Evolutionary conservation across 1,140 invertebrate genomes (phyloP).

Genomic region (Leptoteleia sp.): DNA sequence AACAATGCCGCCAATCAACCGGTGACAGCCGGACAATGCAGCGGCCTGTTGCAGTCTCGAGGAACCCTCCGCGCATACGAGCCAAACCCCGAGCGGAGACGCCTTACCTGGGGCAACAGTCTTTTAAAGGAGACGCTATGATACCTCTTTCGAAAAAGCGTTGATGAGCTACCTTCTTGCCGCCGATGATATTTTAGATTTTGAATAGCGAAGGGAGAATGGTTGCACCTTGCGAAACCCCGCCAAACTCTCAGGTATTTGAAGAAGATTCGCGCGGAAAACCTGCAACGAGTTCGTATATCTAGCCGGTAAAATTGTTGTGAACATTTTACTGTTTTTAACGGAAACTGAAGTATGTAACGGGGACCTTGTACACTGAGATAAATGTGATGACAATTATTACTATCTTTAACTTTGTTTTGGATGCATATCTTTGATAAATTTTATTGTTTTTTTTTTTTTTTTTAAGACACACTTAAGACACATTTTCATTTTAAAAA

Average conservation of each 20-base stretch:
- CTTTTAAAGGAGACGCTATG: constrained; percentile 50
- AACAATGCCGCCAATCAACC: constrained; percentile 76
- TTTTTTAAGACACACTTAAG: too few relatives aligned
- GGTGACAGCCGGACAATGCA: constrained; percentile 72
- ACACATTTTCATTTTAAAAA: too few relatives aligned
- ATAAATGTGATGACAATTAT: too few relatives aligned
- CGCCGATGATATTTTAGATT: constrained; percentile 33
- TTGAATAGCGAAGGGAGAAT: constrained; percentile 26
- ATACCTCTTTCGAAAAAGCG: constrained; percentile 62
- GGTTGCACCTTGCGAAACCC: constrained; percentile 52
- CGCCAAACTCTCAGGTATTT: constrained; percentile 23
- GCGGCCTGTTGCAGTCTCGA: constrained; percentile 64
- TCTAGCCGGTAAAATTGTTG: too few relatives aligned
- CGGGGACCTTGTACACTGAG: too few relatives aligned
- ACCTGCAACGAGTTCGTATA: too few relatives aligned
- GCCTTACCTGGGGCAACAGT: constrained; percentile 49
- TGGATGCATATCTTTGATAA: too few relatives aligned
- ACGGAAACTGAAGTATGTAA: too few relatives aligned
- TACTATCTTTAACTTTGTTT: too few relatives aligned
- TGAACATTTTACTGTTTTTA: too few relatives aligned
- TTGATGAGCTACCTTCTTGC: constrained; percentile 62
- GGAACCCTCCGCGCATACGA: constrained; percentile 43
- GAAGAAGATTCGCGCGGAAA: too few relatives aligned
- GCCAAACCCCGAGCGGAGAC: constrained; percentile 11
- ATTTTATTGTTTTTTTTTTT: too few relatives aligned